A percentile compares a stretch with the other conserved stretches of the same genome.
These are phyloP conservation scores for Phyllotreta cruciferae DNA, from an alignment of 2,888 invertebrate species.

Conservation along the genomic window DNA sequence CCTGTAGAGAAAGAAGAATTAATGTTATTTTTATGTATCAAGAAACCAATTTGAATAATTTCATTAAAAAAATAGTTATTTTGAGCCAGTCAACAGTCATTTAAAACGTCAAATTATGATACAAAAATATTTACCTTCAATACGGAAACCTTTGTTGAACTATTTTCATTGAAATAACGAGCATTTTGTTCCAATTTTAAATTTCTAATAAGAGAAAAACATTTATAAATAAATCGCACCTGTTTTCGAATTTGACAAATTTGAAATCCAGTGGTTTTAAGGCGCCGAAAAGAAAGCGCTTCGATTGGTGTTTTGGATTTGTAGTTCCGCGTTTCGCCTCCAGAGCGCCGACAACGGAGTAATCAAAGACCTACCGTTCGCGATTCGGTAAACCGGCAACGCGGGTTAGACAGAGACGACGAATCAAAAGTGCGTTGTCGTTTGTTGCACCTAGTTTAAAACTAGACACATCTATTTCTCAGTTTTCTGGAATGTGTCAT, in stretches of 20 bases:
- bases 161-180: no score
- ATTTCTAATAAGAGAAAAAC: no score
- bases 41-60: no score
- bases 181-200: no score
- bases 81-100: no score
- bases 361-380: conserved; percentile 34
- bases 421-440: conserved; percentile 8
- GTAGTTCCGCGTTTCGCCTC: conserved; percentile 21
- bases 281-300: conserved; percentile 11
- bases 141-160: no score
- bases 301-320: conserved; percentile 22
- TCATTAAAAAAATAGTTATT: no score
- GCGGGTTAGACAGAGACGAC: conserved; percentile 14
- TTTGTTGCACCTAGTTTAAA: conserved; percentile 28
- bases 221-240: conserved; percentile 6
- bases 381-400: background rate
- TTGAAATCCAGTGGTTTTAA: conserved; percentile 21
- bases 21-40: no score
- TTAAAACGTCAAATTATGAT: no score
- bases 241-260: conserved; percentile 26
- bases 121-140: no score
- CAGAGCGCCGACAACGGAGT: conserved; percentile 26
- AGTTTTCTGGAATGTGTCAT: conserved; percentile 51
- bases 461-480: conserved; percentile 46
- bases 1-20: no score